Conservation (phyloP, 2,113 vertebrate species). For the Eptatretus burgeri region DNA sequence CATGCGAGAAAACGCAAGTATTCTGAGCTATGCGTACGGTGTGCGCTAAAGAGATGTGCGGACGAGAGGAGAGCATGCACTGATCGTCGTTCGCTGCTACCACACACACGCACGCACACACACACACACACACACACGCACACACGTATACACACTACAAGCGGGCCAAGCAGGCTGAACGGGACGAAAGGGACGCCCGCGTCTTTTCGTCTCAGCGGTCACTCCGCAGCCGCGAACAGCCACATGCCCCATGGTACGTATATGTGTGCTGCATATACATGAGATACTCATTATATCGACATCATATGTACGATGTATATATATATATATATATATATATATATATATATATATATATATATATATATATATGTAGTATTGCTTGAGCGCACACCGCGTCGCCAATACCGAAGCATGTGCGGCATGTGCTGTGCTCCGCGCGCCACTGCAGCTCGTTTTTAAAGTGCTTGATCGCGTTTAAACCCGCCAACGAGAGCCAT, state of each 20-base stretch:
- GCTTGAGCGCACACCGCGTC: too few relatives aligned
- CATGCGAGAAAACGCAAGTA: too few relatives aligned
- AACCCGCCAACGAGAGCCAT: too few relatives aligned
- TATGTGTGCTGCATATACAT: background rate
- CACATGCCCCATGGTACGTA: background rate
- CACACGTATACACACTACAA: background rate
- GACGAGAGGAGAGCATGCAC: too few relatives aligned
- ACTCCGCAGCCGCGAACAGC: background rate
- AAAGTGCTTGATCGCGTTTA: too few relatives aligned
- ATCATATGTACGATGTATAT: background rate
- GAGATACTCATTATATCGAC: background rate
- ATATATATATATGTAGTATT: background rate
- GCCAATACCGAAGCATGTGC: too few relatives aligned
- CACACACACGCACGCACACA: background rate
- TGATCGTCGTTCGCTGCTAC: background rate
- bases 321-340: background rate
- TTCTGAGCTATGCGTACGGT: too few relatives aligned
- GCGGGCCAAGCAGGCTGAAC: too few relatives aligned
- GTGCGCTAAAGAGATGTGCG: too few relatives aligned
- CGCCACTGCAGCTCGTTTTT: too few relatives aligned
- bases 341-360: background rate
- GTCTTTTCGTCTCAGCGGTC: background rate
- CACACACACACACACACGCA: conserved; percentile 2
- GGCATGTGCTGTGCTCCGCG: too few relatives aligned
- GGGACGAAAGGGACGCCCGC: background rate